Evolutionary conservation across 1,140 invertebrate species (phyloP), one percentile per base, ranked within the genome.

Genomic region (Diploscapter pachys): DNA sequence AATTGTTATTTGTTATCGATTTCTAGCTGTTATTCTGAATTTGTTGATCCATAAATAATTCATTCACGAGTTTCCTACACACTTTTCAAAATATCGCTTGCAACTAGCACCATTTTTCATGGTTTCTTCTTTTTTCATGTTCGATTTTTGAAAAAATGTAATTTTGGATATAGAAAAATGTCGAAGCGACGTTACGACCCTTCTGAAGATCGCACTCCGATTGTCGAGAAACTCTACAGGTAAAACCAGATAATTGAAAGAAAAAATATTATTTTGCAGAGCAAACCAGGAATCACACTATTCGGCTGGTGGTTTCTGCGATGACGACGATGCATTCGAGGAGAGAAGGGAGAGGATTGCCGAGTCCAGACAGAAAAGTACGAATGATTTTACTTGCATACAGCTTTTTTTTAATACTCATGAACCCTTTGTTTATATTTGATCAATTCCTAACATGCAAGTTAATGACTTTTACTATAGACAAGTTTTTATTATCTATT

Each of bases 181-280:
- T 55, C 73, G 5, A 74, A 74, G 61, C 52, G 73, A 53, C 9
- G 73, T 6, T 74, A 61, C 52, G 70, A 74, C 51, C 73, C 73
- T 51, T 64, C 65, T 1, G 73, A 74, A n/a, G 91, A 81, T 71
- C 87, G 69, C 11, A 78, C 65, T 9, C 76, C 71, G 50, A 68
- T 73, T 9, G 71, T 78, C 3, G 78, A 74, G 63, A 79, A 79
- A 54, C 31, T 79, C 4, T 74, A 79, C 54, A 75, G 62, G 71
- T 79, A 31, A 51, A 50, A 63, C 4, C 4, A 2, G 63, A 49
- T 2, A 3, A 54, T 51, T 70, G 13, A 13, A 6, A 4, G 54
- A 48, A 63, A 63, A n/a, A 54, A 3, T 9, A 69, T 63, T 31
- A 65, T 62, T 59, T 77, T 75, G 6, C 52, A 71, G 70, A 63